These are phyloP conservation scores for Eueides isabella DNA, from an alignment of 1,140 invertebrate species.

Conservation along the genomic window DNA sequence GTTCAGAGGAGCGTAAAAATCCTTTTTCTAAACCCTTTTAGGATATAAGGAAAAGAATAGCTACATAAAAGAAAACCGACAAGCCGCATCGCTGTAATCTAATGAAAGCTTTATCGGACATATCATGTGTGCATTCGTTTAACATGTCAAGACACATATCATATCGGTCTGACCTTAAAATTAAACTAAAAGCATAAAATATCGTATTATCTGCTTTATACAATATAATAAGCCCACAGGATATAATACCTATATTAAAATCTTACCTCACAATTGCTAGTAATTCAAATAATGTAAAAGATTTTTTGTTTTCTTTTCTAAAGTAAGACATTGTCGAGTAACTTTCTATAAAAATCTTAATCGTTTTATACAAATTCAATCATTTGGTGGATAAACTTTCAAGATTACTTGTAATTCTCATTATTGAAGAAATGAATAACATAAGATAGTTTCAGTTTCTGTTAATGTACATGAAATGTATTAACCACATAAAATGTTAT, in stretches of 20 bases:
- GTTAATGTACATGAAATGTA: neutral
- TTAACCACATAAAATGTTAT: neutral
- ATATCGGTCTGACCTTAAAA: neutral
- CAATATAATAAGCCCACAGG: too few species aligned
- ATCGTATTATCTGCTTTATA: too few species aligned
- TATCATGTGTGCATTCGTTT: neutral
- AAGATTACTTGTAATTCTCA: too few species aligned
- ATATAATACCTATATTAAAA: too few species aligned
- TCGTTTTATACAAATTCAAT: too few species aligned
- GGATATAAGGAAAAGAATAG: conserved; percentile 38
- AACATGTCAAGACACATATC: neutral
- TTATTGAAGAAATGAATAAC: neutral
- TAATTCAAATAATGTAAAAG: neutral
- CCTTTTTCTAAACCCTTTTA: conserved; percentile 63
- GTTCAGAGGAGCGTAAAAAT: conserved; percentile 59
- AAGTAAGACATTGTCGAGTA: too few species aligned
- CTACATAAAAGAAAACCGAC: conserved; percentile 43
- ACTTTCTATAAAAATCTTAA: too few species aligned
- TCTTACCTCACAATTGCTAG: too few species aligned
- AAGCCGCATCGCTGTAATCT: conserved; percentile 6
- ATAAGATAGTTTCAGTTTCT: too few species aligned
- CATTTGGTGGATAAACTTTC: too few species aligned
- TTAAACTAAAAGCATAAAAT: neutral
- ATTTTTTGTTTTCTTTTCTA: neutral
- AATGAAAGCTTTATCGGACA: neutral